Evolutionary conservation across 1,140 invertebrate genomes (phyloP).

Genomic region (Drosophila teissieri): DNA sequence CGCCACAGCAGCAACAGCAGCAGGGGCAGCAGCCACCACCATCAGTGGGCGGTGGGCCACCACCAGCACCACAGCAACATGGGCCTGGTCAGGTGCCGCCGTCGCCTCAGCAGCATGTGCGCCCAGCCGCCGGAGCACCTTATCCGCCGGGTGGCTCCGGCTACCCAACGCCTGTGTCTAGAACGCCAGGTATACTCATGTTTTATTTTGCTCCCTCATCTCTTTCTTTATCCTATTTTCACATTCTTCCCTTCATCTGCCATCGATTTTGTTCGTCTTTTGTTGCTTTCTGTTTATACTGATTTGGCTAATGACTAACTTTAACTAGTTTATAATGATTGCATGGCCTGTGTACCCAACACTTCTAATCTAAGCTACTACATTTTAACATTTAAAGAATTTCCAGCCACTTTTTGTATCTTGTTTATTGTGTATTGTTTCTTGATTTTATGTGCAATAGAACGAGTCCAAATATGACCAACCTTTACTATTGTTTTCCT

Average conservation of each 20-base stretch:
- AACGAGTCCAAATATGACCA: background rate
- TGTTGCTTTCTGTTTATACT: conserved; percentile 8
- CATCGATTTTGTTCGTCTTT: conserved; percentile 22
- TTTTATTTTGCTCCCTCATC: conserved; percentile 58
- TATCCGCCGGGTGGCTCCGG: conserved; percentile 84
- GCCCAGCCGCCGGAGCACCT: conserved; percentile 78
- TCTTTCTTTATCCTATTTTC: conserved; percentile 37
- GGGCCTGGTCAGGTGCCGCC: conserved; percentile 53
- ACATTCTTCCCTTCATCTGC: conserved; percentile 12
- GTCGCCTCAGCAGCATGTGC: conserved; percentile 74
- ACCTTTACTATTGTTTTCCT: background rate
- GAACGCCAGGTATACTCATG: conserved; percentile 84
- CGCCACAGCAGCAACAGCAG: conserved; percentile 31
- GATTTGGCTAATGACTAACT: background rate
- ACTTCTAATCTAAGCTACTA: background rate
- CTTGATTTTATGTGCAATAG: background rate
- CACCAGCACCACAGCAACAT: conserved; percentile 51
- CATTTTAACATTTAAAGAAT: background rate
- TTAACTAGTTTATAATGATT: conserved; percentile 19
- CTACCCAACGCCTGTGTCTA: conserved; percentile 84
- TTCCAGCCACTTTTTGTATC: background rate
- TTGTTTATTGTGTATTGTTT: background rate
- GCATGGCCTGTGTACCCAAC: conserved; percentile 8
- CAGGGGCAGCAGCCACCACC: conserved; percentile 40
- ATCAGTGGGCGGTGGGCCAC: conserved; percentile 17